phyloP scores from a whole-genome alignment of 2,113 vertebrate genomes.

The Callorhinus ursinus region DNA sequence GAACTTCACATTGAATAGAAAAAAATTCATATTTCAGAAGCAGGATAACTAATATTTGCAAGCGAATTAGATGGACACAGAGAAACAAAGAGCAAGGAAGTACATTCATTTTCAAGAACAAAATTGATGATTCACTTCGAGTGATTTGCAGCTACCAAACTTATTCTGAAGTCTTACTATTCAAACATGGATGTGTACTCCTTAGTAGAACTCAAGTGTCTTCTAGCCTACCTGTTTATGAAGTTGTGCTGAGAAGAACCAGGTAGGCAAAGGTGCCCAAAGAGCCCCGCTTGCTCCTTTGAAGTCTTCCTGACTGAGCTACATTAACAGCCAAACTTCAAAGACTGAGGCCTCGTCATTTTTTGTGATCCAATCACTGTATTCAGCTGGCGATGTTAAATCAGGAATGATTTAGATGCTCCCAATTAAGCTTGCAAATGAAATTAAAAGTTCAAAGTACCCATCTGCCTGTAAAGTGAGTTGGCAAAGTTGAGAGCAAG shows the following conservation, averaged over 20 bases:
- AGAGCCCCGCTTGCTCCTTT: not conserved
- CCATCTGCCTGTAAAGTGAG: conserved; percentile 61
- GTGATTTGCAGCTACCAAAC: not conserved
- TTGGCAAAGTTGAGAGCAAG: conserved; percentile 55
- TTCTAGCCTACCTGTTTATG: not conserved
- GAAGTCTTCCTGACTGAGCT: not conserved
- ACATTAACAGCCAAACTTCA: conserved; percentile 53
- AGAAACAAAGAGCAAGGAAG: not conserved
- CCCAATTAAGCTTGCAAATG: conserved; percentile 67
- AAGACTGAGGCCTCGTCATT: conserved; percentile 5
- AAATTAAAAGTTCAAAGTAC: conserved; percentile 72
- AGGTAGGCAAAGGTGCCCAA: not conserved
- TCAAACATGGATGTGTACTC: not conserved
- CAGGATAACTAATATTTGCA: not conserved
- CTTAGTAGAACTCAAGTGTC: not conserved
- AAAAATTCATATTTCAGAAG: not conserved
- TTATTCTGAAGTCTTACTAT: not conserved
- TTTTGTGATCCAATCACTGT: conserved; percentile 22
- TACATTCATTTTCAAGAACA: not conserved
- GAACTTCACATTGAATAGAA: not conserved
- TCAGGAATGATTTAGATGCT: conserved; percentile 49
- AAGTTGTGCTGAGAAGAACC: not conserved
- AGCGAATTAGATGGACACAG: not conserved
- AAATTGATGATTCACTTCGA: not conserved
- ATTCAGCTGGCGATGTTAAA: conserved; percentile 42